Base-by-base conservation (phyloP, 2,888 invertebrate species). In the Gymnosoma rotundatum region DNA sequence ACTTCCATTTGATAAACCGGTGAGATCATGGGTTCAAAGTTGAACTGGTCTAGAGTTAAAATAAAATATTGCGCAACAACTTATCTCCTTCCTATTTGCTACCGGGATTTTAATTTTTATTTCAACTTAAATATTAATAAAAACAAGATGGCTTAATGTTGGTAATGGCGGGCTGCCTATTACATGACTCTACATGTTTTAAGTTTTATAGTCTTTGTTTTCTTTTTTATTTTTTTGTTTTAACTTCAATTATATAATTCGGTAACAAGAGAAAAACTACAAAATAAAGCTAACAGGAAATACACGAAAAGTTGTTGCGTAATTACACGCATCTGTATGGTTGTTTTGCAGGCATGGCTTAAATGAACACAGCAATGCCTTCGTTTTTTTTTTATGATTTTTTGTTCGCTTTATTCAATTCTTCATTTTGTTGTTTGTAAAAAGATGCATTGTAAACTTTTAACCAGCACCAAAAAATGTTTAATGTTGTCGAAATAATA, bases 291-390 rank as follows among this genome's bases (percentile, higher is more conserved):
- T 56, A 84, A 81, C 16, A 74, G 76, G 69, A 84, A 74, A 74
- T 75, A 78, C 84, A 84, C 76, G 80, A 80, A 83, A 80, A 80
- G 76, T 83, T 83, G 76, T 67, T 73, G 76, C 80, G 76, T 78
- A 83, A 83, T 83, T 83, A 80, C 69, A 83, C 73, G 76, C 80
- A 83, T 80, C 74, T 74, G 80, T 56, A 74, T 73, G 58, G 21
- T 50, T 78, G 60, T 60, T 60, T 58, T 80, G 67, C 73, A 73
- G 67, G 32, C 52, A 73, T 69, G 73, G 48, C 73, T 64, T 80
- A 76, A 76, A 73, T 67, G 56, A 80, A 74, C 61, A 63, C 54
- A 61, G 48, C 54, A 80, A 61, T 67, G 80, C 61, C 67, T 54
- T 52, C 38, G 45, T 79, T 45, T 78, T 36, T 12, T 32, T 32